phyloP scores from a whole-genome alignment of 2,113 vertebrate genomes.

The Proterorhinus semilunaris region DNA sequence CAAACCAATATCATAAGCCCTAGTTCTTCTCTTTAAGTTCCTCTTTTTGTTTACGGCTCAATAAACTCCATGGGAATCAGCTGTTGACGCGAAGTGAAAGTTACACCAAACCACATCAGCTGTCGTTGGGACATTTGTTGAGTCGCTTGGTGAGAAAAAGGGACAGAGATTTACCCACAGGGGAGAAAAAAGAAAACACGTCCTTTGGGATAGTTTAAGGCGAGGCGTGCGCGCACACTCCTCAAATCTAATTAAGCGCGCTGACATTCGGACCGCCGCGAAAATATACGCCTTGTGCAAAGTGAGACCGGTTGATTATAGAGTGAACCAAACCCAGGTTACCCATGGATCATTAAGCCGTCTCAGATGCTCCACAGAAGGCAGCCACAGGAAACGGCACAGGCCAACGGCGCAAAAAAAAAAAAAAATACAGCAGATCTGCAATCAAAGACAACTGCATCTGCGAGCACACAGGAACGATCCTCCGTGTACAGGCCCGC shows the following conservation, averaged over 20 bases:
- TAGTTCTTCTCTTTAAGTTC: neutral
- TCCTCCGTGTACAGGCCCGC: neutral
- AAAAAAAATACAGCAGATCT: no score
- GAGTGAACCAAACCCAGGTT: constrained; percentile 54
- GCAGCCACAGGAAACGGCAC: constrained; percentile 40
- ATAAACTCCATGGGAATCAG: constrained; percentile 36
- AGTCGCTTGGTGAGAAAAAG: constrained; percentile 20
- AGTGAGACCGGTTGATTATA: constrained; percentile 61
- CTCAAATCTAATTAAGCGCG: constrained; percentile 40
- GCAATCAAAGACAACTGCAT: neutral
- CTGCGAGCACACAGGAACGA: neutral
- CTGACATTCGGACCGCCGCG: constrained; percentile 51
- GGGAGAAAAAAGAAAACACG: neutral
- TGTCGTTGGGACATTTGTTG: constrained; percentile 60
- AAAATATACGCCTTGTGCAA: constrained; percentile 28
- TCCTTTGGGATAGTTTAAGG: constrained; percentile 10
- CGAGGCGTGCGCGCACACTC: constrained; percentile 42
- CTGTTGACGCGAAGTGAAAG: constrained; percentile 22
- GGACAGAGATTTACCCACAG: constrained; percentile 24
- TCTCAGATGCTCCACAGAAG: constrained; percentile 34
- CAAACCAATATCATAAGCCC: neutral
- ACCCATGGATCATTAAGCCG: constrained; percentile 50
- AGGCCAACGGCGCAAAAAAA: neutral
- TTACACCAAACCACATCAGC: constrained; percentile 53
- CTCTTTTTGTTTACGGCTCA: neutral